Conservation (phyloP, 2,888 invertebrate species). For the Cantharis flavilabris region DNA sequence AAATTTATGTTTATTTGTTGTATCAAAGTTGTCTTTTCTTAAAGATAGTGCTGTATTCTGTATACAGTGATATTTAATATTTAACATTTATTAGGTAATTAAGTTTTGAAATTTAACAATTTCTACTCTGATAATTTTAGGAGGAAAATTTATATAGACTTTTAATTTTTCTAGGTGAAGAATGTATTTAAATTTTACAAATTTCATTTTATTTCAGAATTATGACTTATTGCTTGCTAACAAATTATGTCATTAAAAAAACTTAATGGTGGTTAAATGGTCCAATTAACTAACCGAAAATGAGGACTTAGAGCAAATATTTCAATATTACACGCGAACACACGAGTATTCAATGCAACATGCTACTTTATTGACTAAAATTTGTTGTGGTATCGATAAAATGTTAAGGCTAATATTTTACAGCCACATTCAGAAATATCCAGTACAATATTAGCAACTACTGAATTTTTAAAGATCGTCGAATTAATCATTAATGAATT, state of each 20-base stretch:
- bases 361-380: neutral
- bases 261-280: neutral
- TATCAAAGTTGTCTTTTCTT: no score
- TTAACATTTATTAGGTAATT: no score
- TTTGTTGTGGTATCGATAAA: neutral
- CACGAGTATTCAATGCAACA: neutral
- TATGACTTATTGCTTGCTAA: neutral
- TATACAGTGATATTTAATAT: no score
- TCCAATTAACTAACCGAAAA: neutral
- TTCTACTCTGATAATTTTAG: no score
- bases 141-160: no score
- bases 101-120: no score
- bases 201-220: neutral
- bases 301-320: neutral
- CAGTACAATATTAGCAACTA: neutral
- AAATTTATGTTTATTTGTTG: no score
- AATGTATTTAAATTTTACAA: neutral
- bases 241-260: neutral
- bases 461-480: neutral
- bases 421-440: neutral
- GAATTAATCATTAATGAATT: neutral
- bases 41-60: no score
- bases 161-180: neutral
- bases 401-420: neutral
- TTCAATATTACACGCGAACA: neutral